Evolutionary conservation across 1,140 invertebrate genomes (phyloP), one percentile per base, ranked within the genome.

Genomic region (Diuraphis noxia): DNA sequence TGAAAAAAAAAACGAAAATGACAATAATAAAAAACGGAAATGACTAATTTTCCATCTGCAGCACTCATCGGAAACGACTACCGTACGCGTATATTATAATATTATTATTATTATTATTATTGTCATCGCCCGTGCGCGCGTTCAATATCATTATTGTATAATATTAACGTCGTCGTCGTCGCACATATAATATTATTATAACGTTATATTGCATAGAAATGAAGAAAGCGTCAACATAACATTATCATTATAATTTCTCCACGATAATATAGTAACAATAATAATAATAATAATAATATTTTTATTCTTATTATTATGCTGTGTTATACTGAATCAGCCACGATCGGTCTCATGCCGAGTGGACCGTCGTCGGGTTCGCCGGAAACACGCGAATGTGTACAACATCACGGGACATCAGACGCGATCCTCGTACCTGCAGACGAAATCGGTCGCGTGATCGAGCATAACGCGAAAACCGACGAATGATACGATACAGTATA

Each of bases 1-100:
- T 41, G 40, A n/a, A 84, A 72, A 49, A 81, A 84, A 84, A n/a
- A 86, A 86, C 34, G 56, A 72, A 38, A 82, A 40, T 34, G 86
- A 38, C 21, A 34, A 91, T 21, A 38, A 81, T 40, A 52, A 82
- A 91, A 91, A 91, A 82, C 77, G 89, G 72, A 81, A 91, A 36
- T 82, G 49, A 91, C 89, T 91, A 91, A 81, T 91, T 91, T 72
- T 91, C 77, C 89, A 81, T 91, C 89, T 72, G 63, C 79, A 38
- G 79, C 79, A 81, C 79, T 81, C 52, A 52, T n/a, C 86, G 23
- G 38, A 52, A 63, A 72, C n/a, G 30, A 72, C n/a, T 72, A n/a
- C 56, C 52, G 46, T 38, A 9, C 43, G 41, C 84, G 46, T 21
- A 21, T 49, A 49, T 49, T 49, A 23, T 23, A 49, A 49, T 49